These are phyloP conservation scores for Thaleichthys pacificus DNA, from an alignment of 2,797 vertebrate species.

Conservation along the genomic window DNA sequence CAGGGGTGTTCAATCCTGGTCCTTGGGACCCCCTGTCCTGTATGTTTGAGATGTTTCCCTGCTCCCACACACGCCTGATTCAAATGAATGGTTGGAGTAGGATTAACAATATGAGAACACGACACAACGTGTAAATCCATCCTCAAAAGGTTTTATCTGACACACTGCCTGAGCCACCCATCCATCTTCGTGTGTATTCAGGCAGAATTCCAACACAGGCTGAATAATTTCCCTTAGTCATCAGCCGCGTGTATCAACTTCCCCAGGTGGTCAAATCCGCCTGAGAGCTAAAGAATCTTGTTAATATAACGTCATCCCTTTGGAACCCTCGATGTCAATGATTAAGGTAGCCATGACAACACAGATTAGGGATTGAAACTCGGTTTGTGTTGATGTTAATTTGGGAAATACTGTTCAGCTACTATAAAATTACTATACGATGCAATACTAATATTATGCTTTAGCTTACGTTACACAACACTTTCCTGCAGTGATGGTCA, in stretches of 20 bases:
- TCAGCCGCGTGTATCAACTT: conserved; percentile 37
- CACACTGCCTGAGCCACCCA: conserved; percentile 44
- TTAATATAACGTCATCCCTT: conserved; percentile 42
- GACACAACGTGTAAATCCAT: background rate
- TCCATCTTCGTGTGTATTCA: conserved; percentile 38
- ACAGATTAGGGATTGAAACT: conserved; percentile 53
- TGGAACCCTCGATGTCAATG: conserved; percentile 54
- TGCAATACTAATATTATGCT: too few relatives aligned
- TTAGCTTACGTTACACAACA: too few relatives aligned
- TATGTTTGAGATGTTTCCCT: too few relatives aligned
- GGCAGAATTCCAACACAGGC: conserved; percentile 6
- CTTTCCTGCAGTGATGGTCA: too few relatives aligned
- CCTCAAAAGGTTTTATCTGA: background rate
- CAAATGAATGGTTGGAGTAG: too few relatives aligned
- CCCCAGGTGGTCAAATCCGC: conserved; percentile 66
- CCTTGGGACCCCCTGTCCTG: too few relatives aligned
- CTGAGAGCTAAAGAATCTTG: conserved; percentile 44
- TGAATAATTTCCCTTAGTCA: conserved; percentile 36
- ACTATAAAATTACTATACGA: background rate
- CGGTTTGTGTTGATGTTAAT: too few relatives aligned
- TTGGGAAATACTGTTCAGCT: background rate
- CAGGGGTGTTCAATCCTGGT: too few relatives aligned
- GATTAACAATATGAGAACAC: too few relatives aligned
- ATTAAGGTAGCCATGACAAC: conserved; percentile 53
- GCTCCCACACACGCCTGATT: too few relatives aligned